A percentile compares a stretch with the other conserved stretches of the same genome.
These are phyloP conservation scores for Castor canadensis DNA, from an alignment of 2,113 vertebrate genomes.

Conservation along the genomic window DNA sequence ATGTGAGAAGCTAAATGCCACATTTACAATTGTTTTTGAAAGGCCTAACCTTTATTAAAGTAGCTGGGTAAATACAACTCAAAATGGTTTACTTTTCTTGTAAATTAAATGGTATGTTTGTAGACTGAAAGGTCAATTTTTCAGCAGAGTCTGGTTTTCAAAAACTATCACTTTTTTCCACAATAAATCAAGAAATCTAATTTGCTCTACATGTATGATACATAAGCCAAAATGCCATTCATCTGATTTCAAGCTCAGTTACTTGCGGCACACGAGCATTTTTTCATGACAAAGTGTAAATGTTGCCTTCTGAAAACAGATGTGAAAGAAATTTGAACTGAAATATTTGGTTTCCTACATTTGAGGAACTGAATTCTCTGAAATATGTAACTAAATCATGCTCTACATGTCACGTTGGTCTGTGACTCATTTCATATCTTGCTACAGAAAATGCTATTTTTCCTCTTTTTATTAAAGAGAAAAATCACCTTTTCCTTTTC, in stretches of 20 bases:
- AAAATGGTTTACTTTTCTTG: conserved; percentile 84
- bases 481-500: conserved; percentile 53
- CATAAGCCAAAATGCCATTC: conserved; percentile 76
- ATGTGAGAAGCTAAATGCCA: conserved; percentile 86
- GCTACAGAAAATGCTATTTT: conserved; percentile 54
- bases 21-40: conserved; percentile 88
- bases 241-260: conserved; percentile 78
- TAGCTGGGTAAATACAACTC: conserved; percentile 85
- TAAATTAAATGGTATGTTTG: conserved; percentile 88
- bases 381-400: conserved; percentile 32
- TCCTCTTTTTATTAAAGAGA: conserved; percentile 48
- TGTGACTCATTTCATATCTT: conserved; percentile 46
- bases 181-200: conserved; percentile 83
- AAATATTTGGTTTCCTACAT: conserved; percentile 35
- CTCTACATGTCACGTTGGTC: conserved; percentile 4
- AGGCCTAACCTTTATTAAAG: conserved; percentile 87
- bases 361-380: conserved; percentile 51
- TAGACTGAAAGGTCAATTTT: conserved; percentile 87
- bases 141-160: conserved; percentile 77
- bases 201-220: conserved; percentile 83
- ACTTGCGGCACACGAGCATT: conserved; percentile 65
- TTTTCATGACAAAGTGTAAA: conserved; percentile 76
- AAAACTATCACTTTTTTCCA: conserved; percentile 73
- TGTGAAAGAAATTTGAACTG: conserved; percentile 53
- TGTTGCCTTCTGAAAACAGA: conserved; percentile 68